Evolutionary conservation across 2,113 vertebrate genomes (phyloP).

Genomic region (Laticauda laticaudata): DNA sequence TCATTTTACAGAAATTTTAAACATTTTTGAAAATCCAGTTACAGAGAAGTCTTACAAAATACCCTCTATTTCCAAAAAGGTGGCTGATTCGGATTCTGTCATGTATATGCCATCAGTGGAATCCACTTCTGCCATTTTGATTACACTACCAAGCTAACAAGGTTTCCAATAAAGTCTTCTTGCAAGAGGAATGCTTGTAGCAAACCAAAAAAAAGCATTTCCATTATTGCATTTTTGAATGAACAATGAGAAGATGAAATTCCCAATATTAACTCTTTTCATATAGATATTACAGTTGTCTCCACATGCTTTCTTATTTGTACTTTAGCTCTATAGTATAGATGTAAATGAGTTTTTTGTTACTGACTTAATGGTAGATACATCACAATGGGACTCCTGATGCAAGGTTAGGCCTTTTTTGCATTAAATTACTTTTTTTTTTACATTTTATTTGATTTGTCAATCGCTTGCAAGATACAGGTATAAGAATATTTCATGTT

Average conservation of each 20-base stretch:
- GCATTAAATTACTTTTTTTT: not conserved
- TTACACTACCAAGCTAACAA: not conserved
- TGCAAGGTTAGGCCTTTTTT: not conserved
- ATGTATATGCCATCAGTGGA: not conserved
- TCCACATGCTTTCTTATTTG: conserved; percentile 18
- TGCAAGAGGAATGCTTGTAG: not conserved
- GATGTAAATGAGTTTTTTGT: not conserved
- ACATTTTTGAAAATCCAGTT: not conserved
- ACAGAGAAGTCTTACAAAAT: not conserved
- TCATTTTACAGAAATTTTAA: not conserved
- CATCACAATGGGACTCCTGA: conserved; percentile 5
- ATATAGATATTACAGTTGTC: not conserved
- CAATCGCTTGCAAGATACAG: no score
- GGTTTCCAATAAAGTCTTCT: not conserved
- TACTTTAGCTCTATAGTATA: not conserved
- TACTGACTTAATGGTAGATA: not conserved
- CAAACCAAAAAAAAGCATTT: conserved; percentile 7
- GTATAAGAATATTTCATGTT: no score
- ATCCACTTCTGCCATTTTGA: conserved; percentile 9
- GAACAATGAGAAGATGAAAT: not conserved
- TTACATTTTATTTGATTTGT: no score
- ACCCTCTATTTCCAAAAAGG: conserved; percentile 10
- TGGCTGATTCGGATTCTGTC: not conserved
- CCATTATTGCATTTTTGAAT: not conserved
- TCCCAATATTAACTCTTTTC: not conserved